Evolutionary conservation across 1,140 invertebrate genomes (phyloP).

Genomic region (Drosophila triauraria): DNA sequence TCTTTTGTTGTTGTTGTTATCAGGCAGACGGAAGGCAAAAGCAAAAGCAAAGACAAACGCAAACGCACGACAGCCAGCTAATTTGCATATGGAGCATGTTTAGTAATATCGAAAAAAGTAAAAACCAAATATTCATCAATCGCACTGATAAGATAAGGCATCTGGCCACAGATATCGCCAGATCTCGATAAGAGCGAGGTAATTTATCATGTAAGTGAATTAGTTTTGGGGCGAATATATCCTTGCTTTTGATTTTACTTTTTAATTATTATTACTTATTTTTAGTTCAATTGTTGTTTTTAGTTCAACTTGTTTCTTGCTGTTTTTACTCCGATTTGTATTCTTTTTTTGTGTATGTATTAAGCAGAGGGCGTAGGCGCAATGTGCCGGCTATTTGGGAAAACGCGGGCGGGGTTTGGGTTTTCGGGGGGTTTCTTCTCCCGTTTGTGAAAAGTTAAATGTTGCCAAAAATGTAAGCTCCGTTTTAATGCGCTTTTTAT

Average conservation of each 20-base stretch:
- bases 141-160: slow-evolving; percentile 45
- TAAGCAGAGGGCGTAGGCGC: slow-evolving; percentile 75
- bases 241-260: slow-evolving; percentile 18
- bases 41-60: slow-evolving; percentile 33
- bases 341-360: slow-evolving; percentile 51
- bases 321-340: slow-evolving; percentile 8
- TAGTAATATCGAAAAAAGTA: slow-evolving; percentile 13
- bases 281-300: slow-evolving; percentile 1
- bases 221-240: slow-evolving; percentile 17
- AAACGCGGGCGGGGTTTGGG: slow-evolving; percentile 29
- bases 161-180: slow-evolving; percentile 38
- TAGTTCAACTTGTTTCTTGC: not conserved
- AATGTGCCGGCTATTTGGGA: slow-evolving; percentile 53
- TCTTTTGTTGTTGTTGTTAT: slow-evolving; percentile 60
- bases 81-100: slow-evolving; percentile 77
- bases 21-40: slow-evolving; percentile 36
- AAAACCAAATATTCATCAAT: slow-evolving; percentile 61
- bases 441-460: slow-evolving; percentile 19
- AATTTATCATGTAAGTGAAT: slow-evolving; percentile 62
- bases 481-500: slow-evolving; percentile 68
- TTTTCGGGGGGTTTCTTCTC: not conserved
- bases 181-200: slow-evolving; percentile 33
- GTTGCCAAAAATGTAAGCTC: slow-evolving; percentile 40
- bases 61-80: slow-evolving; percentile 56
- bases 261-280: slow-evolving; percentile 1